Conservation (phyloP, 2,113 vertebrate genomes). For the Chaenocephalus aceratus region DNA sequence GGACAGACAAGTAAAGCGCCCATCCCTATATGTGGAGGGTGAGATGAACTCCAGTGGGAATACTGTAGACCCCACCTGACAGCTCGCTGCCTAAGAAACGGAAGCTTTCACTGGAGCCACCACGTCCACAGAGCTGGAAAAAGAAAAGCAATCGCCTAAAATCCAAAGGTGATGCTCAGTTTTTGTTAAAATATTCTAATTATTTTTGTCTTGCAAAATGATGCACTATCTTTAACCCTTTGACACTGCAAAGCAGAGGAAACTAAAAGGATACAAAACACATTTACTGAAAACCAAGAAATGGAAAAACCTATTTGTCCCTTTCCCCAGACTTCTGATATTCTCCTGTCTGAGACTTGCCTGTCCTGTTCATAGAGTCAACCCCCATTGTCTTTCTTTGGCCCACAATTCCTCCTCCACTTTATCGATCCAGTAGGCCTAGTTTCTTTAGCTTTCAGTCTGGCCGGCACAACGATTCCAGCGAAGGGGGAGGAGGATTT, state of each 20-base stretch:
- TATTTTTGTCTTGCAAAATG: constrained; percentile 2
- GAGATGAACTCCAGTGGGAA: constrained; percentile 83
- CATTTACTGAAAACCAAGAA: constrained; percentile 23
- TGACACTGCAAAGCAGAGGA: constrained; percentile 21
- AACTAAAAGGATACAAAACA: constrained; percentile 32
- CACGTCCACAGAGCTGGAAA: constrained; percentile 32
- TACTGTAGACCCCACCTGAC: constrained; percentile 83
- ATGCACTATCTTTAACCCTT: constrained; percentile 28
- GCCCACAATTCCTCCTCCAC: constrained; percentile 10
- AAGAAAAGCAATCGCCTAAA: constrained; percentile 20
- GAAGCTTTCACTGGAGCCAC: constrained; percentile 59
- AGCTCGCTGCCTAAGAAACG: constrained; percentile 69
- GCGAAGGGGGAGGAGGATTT: constrained; percentile 95
- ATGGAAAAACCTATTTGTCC: constrained; percentile 55
- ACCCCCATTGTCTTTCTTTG: background rate
- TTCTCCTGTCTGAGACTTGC: constrained; percentile 25
- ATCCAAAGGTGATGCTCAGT: background rate
- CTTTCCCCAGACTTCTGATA: constrained; percentile 31
- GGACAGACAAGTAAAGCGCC: constrained; percentile 65
- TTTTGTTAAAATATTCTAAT: constrained; percentile 19
- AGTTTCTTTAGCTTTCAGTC: constrained; percentile 72
- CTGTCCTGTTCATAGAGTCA: constrained; percentile 14
- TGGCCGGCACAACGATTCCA: constrained; percentile 89
- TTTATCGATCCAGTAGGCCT: constrained; percentile 50
- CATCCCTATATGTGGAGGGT: constrained; percentile 72